Percentiles rank a stretch among this genome's conserved stretches.
Evolutionary conservation across 2,797 vertebrate genomes (phyloP).

Genomic region (Anniella stebbinsi): DNA sequence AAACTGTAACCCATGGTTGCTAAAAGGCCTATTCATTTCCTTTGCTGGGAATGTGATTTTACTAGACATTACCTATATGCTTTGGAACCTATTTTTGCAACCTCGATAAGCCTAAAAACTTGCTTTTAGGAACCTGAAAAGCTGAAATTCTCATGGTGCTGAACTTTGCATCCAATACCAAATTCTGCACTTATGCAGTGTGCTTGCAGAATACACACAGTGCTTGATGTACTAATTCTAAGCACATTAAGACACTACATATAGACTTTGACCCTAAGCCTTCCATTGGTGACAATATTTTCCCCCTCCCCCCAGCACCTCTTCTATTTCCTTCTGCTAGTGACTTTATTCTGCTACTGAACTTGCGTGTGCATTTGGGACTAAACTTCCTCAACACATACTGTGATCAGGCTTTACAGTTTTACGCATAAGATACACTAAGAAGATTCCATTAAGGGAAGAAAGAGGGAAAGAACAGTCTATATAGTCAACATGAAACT

Average conservation of each 20-base stretch:
- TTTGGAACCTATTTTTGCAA: background rate
- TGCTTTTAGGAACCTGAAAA: background rate
- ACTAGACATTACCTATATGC: too few relatives aligned
- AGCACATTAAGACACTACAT: background rate
- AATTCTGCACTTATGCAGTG: background rate
- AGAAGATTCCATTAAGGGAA: background rate
- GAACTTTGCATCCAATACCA: background rate
- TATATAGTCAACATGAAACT: background rate
- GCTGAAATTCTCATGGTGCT: background rate
- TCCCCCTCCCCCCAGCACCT: background rate
- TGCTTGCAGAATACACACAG: background rate
- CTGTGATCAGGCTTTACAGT: background rate
- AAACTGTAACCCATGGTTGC: background rate
- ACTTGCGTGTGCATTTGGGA: background rate
- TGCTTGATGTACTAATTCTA: background rate
- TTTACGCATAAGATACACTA: background rate
- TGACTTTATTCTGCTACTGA: background rate
- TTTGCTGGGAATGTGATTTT: background rate
- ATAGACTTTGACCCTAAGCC: background rate
- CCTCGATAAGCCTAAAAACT: background rate
- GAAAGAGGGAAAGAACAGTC: background rate
- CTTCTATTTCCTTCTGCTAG: too few relatives aligned
- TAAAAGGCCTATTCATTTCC: background rate
- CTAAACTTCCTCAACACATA: background rate
- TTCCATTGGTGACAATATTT: background rate